Evolutionary conservation across 2,888 invertebrate species (phyloP).

Genomic region (Tipula vernalis): DNA sequence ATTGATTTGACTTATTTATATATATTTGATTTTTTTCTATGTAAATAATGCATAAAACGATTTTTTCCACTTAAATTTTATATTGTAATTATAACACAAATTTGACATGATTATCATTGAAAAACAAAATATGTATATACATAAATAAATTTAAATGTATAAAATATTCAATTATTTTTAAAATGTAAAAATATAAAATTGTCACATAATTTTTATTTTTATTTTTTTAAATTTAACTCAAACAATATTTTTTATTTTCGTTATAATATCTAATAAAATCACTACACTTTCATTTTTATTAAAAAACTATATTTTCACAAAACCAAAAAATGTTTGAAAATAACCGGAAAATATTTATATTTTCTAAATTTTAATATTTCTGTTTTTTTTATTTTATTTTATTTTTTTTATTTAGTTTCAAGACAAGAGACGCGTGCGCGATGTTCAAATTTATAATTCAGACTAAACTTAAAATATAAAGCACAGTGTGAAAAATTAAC

Average conservation of each 20-base stretch:
- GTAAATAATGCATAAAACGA: background rate
- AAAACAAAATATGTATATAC: background rate
- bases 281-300: background rate
- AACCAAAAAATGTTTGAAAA: background rate
- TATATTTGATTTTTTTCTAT: background rate
- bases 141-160: background rate
- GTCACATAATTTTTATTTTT: background rate
- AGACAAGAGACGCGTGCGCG: background rate
- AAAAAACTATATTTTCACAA: background rate
- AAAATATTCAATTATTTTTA: background rate
- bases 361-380: no score
- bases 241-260: background rate
- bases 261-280: background rate
- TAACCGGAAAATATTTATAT: background rate
- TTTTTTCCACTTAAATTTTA: background rate
- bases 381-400: no score
- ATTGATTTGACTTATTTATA: background rate
- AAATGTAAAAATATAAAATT: background rate
- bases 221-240: background rate
- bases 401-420: background rate
- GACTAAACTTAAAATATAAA: conserved; percentile 4
- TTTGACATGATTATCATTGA: conserved; percentile 4
- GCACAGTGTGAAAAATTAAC: conserved; percentile 4
- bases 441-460: conserved; percentile 4
- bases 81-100: background rate